A percentile compares a stretch with the other conserved stretches of the same genome.
Evolutionary conservation across 2,797 vertebrate species (phyloP).

Genomic region (Novumbra hubbsi): DNA sequence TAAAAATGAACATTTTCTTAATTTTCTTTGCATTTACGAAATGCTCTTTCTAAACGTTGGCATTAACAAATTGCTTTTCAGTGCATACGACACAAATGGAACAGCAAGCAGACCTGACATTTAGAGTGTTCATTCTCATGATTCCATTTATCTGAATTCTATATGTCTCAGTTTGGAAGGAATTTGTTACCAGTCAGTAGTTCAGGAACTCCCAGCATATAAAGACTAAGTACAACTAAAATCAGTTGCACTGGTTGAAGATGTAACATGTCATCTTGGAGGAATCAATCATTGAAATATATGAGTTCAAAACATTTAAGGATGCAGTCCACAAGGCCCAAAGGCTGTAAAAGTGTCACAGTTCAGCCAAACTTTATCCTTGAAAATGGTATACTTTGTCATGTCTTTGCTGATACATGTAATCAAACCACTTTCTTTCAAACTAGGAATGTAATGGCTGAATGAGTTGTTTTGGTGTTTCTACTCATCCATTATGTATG

Average conservation of each 20-base stretch:
- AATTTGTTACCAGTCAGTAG: conserved; percentile 36
- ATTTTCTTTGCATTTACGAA: conserved; percentile 67
- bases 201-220: not conserved
- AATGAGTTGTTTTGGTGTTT: too few relatives aligned
- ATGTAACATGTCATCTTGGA: not conserved
- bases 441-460: too few relatives aligned
- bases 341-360: not conserved
- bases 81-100: conserved; percentile 67
- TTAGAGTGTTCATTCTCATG: conserved; percentile 52
- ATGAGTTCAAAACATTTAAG: too few relatives aligned
- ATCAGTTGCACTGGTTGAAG: not conserved
- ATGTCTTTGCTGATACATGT: too few relatives aligned
- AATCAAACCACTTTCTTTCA: too few relatives aligned
- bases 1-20: conserved; percentile 66
- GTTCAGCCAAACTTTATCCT: too few relatives aligned
- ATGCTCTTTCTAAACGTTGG: conserved; percentile 57
- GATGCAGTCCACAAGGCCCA: too few relatives aligned
- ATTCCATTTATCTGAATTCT: conserved; percentile 53
- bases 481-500: too few relatives aligned
- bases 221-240: not conserved
- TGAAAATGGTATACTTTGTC: too few relatives aligned
- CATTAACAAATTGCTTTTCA: conserved; percentile 68
- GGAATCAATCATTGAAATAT: not conserved
- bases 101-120: conserved; percentile 58
- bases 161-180: conserved; percentile 41